A percentile compares a stretch with the other conserved stretches of the same genome.
These are phyloP conservation scores for Cybosia mesomella DNA, from an alignment of 2,888 invertebrate species.

Conservation along the genomic window DNA sequence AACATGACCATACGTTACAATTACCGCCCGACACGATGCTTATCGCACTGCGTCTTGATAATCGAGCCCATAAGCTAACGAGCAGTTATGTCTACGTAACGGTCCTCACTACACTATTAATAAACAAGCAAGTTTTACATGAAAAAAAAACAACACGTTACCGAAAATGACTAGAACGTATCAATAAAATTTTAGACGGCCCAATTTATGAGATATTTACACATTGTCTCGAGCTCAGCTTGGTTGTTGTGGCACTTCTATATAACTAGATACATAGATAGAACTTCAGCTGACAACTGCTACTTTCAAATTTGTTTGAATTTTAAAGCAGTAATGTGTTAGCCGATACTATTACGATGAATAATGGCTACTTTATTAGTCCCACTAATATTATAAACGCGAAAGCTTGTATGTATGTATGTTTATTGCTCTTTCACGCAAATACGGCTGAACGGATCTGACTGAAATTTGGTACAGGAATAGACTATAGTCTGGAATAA, in stretches of 20 bases:
- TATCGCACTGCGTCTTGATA: neutral
- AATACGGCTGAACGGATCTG: too few relatives aligned
- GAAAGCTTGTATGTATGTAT: too few relatives aligned
- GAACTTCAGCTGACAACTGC: too few relatives aligned
- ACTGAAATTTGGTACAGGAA: too few relatives aligned
- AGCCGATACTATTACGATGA: too few relatives aligned
- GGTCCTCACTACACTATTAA: neutral
- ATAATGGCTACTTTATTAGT: too few relatives aligned
- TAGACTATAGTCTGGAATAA: too few relatives aligned
- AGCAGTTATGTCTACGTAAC: too few relatives aligned
- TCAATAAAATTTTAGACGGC: neutral
- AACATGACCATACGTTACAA: neutral
- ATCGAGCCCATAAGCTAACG: neutral
- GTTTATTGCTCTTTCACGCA: too few relatives aligned
- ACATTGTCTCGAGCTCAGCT: neutral
- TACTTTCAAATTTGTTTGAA: too few relatives aligned
- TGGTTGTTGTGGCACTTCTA: neutral
- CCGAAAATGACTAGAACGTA: neutral
- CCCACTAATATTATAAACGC: too few relatives aligned
- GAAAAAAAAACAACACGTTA: constrained; percentile 1
- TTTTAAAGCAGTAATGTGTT: too few relatives aligned
- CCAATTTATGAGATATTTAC: neutral
- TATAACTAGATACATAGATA: neutral
- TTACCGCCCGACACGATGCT: neutral
- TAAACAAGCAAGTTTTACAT: neutral